Evolutionary conservation across 2,888 invertebrate genomes (phyloP), one percentile per base, ranked within the genome.

Genomic region (Acronicta aceris): DNA sequence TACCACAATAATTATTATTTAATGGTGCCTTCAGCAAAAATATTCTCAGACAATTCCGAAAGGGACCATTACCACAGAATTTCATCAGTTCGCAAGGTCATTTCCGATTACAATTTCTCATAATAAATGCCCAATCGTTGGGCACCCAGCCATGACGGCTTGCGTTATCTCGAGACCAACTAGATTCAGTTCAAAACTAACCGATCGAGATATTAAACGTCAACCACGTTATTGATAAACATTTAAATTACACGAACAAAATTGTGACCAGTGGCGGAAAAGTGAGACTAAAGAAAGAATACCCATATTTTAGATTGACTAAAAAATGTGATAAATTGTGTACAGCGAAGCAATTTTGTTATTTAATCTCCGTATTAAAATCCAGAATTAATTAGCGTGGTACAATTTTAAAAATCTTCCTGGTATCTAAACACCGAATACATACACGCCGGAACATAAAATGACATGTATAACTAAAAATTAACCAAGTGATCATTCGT

Each of bases 101-200:
- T 59, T 55, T 51, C 52, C 33, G 65, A 71, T 59, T 47, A 48
- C 27, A 61, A 64, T 71, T 70, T 71, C 71, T 61, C 59, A n/a
- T 66, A 66, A 45, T 64, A 71, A 56, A 8, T 56, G 48, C 50
- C 81, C 81, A 86, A 83, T 67, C 33, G 79, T 81, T 84, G 81
- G 15, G 65, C 78, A 73, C 52, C 81, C 78, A 61, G 58, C 81
- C 83, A 79, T 67, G 66, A 79, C 78, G 67, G 45, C 52, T 84
- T 84, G 75, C 83, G 79, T 80, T 86, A 87, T 87, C 86, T 60
- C 21, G 21, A 38, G 15, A 59, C 52, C 40, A 43, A 27, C 58
- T 63, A 49, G 51, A 53, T 68, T 73, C 75, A 76, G 77, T 80
- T 53, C 43, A 51, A 48, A 69, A 51, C 61, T 30, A 49, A 66